phyloP scores from a whole-genome alignment of 2,113 vertebrate species.

The Carettochelys insculpta region DNA sequence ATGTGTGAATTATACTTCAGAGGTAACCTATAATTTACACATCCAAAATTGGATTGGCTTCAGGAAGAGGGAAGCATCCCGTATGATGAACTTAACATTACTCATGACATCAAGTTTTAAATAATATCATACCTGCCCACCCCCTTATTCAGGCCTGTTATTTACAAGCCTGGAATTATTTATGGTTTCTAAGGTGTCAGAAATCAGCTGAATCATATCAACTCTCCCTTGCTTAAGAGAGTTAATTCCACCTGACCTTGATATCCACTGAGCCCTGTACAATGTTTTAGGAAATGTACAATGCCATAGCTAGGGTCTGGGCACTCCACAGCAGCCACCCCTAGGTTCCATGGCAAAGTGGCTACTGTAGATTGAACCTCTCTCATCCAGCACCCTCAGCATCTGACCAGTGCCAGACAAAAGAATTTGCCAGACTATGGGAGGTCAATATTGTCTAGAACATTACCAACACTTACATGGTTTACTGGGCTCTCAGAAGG shows the following conservation, averaged over 20 bases:
- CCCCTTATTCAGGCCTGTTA: not conserved
- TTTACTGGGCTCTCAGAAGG: no score
- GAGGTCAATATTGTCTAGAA: no score
- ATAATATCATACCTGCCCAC: not conserved
- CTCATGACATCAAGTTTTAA: not conserved
- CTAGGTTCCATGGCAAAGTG: not conserved
- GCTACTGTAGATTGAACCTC: no score
- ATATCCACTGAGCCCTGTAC: not conserved
- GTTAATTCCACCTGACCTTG: not conserved
- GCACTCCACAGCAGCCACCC: slow-evolving; percentile 25
- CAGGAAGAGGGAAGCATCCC: not conserved
- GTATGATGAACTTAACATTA: not conserved
- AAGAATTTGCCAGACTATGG: no score
- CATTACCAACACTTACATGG: no score
- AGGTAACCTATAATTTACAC: slow-evolving; percentile 6
- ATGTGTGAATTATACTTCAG: slow-evolving; percentile 4
- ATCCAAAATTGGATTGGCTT: not conserved
- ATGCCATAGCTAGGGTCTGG: not conserved
- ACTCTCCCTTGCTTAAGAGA: not conserved
- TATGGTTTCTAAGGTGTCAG: not conserved
- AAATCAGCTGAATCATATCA: not conserved
- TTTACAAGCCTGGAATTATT: not conserved
- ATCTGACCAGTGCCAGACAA: no score
- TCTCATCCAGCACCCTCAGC: no score
- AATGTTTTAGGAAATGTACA: not conserved